These are phyloP conservation scores for Xenus cinereus DNA, from an alignment of 2,113 vertebrate genomes.

Conservation along the genomic window DNA sequence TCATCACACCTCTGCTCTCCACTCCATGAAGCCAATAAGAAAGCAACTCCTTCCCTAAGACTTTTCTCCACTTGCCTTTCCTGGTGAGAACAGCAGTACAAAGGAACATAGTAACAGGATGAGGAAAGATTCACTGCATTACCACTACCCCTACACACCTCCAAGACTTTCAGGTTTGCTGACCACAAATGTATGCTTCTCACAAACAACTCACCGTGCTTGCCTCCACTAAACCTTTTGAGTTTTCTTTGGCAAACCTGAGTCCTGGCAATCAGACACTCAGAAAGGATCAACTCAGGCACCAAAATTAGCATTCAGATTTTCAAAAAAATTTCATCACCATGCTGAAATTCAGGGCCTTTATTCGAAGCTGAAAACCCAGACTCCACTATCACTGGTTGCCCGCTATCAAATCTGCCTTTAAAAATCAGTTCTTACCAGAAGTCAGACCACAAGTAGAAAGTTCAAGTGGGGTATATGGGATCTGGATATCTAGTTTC, in stretches of 20 bases:
- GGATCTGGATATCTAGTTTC: not conserved
- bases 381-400: not conserved
- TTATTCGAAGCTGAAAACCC: not conserved
- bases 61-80: not conserved
- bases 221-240: not conserved
- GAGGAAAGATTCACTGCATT: not conserved
- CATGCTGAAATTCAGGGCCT: not conserved
- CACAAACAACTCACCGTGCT: not conserved
- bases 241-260: not conserved
- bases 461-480: constrained; percentile 31
- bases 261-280: not conserved
- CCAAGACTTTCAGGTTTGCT: not conserved
- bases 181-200: not conserved
- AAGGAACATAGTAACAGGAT: not conserved
- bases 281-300: not conserved
- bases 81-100: not conserved
- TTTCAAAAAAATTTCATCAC: not conserved
- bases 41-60: not conserved
- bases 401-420: not conserved
- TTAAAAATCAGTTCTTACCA: not conserved
- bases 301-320: not conserved
- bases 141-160: not conserved
- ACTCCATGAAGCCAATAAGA: not conserved
- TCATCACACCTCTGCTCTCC: not conserved
- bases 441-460: not conserved